Percentiles rank a stretch among this genome's conserved stretches.
phyloP scores from a whole-genome alignment of 2,797 vertebrate genomes.

The Chiroxiphia lanceolata region DNA sequence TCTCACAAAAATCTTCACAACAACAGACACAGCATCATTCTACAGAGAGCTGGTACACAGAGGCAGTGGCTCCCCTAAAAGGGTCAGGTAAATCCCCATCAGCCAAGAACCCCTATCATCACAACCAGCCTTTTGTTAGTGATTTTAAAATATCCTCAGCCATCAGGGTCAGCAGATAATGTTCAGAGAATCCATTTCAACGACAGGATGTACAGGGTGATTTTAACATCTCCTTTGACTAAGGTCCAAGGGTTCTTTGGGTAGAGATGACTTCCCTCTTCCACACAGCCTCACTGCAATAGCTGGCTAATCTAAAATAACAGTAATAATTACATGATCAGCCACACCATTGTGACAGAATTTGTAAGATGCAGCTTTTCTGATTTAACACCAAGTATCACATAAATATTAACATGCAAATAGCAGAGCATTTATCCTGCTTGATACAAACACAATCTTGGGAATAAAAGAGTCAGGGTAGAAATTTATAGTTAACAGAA shows the following conservation, averaged over 20 bases:
- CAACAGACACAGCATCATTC: neutral
- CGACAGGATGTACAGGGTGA: neutral
- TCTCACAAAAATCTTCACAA: neutral
- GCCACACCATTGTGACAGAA: neutral
- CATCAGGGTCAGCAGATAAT: neutral
- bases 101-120: neutral
- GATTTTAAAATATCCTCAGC: neutral
- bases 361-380: neutral
- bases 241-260: neutral
- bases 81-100: neutral
- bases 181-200: neutral
- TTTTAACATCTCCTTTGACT: neutral
- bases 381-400: neutral
- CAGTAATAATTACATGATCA: neutral
- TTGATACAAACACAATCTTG: neutral
- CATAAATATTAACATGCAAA: neutral
- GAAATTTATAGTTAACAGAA: neutral
- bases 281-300: neutral
- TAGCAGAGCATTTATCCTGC: neutral
- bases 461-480: neutral
- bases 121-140: neutral
- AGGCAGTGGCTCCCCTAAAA: neutral
- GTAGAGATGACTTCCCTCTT: neutral
- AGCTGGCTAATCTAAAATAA: neutral
- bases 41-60: neutral